Percentiles rank a stretch among this genome's conserved stretches.
Evolutionary conservation across 2,888 invertebrate species (phyloP).

Genomic region (Trimorus sp.): DNA sequence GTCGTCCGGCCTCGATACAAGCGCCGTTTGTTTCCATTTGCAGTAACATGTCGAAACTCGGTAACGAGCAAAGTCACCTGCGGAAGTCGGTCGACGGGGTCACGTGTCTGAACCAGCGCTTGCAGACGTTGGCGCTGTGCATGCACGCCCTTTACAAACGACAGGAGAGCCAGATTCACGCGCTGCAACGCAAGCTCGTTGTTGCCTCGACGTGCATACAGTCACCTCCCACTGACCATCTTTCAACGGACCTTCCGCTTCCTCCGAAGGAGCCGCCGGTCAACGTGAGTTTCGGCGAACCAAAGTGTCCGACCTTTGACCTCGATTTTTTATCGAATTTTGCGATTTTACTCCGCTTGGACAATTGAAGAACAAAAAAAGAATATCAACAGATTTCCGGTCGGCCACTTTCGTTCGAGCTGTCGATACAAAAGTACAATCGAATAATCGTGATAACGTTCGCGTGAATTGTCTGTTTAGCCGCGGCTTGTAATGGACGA

Average conservation of each 20-base stretch:
- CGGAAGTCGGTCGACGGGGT: conserved; percentile 68
- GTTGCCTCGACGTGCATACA: conserved; percentile 12
- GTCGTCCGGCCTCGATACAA: not conserved
- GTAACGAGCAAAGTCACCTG: conserved; percentile 74
- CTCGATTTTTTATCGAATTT: too few relatives aligned
- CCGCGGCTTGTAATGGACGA: too few relatives aligned
- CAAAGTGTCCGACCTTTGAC: too few relatives aligned
- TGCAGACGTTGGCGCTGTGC: conserved; percentile 72
- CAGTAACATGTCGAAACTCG: conserved; percentile 74
- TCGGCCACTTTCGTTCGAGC: too few relatives aligned
- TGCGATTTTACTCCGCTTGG: too few relatives aligned
- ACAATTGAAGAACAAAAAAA: too few relatives aligned
- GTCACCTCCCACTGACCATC: conserved; percentile 5
- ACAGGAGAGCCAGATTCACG: conserved; percentile 69
- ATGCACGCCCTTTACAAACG: conserved; percentile 69
- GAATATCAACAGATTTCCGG: too few relatives aligned
- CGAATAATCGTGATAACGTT: too few relatives aligned
- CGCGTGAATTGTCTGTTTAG: too few relatives aligned
- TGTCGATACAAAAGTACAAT: too few relatives aligned
- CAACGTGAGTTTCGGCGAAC: conserved; percentile 41
- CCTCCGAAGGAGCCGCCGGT: conserved; percentile 26
- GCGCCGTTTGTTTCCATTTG: conserved; percentile 26
- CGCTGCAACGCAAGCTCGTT: conserved; percentile 48
- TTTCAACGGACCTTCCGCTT: conserved; percentile 11
- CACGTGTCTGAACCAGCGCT: conserved; percentile 71